Percentiles rank a stretch among this genome's conserved stretches.
Evolutionary conservation across 2,113 vertebrate genomes (phyloP).

Genomic region (Boleophthalmus pectinirostris): DNA sequence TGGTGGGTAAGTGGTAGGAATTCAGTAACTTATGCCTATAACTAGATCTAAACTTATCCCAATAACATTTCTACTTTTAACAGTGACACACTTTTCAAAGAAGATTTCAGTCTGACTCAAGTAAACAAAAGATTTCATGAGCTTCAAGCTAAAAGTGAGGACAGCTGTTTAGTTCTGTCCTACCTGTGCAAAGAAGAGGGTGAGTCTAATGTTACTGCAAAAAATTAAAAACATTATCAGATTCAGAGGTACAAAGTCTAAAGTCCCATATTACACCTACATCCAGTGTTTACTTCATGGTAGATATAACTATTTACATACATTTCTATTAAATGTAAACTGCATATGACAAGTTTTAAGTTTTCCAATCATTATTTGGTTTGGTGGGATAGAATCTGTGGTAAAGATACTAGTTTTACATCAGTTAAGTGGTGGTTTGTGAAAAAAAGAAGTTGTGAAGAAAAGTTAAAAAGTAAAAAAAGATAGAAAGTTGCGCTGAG

Average conservation of each 20-base stretch:
- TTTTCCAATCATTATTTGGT: too few relatives aligned
- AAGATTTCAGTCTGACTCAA: slow-evolving; percentile 79
- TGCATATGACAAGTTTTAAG: too few relatives aligned
- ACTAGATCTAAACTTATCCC: neutral
- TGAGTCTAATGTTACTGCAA: slow-evolving; percentile 34
- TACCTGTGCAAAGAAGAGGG: slow-evolving; percentile 80
- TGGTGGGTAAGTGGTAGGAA: slow-evolving; percentile 70
- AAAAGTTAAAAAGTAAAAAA: too few relatives aligned
- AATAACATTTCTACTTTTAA: neutral
- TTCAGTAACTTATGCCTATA: neutral
- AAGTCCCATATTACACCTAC: neutral
- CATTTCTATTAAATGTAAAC: too few relatives aligned
- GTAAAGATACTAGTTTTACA: too few relatives aligned
- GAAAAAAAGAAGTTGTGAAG: too few relatives aligned
- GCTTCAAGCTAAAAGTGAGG: slow-evolving; percentile 51
- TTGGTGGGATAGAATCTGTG: too few relatives aligned
- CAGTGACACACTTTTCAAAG: slow-evolving; percentile 83
- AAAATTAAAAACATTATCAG: neutral
- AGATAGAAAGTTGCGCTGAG: too few relatives aligned
- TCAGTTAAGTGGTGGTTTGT: too few relatives aligned
- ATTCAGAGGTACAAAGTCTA: neutral
- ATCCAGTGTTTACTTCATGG: neutral
- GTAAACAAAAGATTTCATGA: slow-evolving; percentile 62
- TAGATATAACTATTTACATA: too few relatives aligned
- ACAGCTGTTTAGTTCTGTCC: slow-evolving; percentile 73